Conservation (phyloP, 2,113 vertebrate genomes). For the Meriones unguiculatus region DNA sequence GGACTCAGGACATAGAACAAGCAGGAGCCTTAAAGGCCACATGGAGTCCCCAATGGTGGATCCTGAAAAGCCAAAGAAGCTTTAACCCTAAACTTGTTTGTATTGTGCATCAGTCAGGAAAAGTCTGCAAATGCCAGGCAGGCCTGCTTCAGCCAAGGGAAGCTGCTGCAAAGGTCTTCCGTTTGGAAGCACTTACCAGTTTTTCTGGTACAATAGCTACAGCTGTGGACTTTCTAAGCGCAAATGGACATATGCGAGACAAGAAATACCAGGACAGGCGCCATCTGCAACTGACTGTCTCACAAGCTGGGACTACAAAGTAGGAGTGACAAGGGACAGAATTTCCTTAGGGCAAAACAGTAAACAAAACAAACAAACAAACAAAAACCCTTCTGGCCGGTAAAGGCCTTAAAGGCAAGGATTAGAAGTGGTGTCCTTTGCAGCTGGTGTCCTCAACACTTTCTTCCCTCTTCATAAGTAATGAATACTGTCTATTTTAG, state of each 20-base stretch:
- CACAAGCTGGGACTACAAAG: constrained; percentile 49
- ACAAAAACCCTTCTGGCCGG: background rate
- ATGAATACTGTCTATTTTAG: constrained; percentile 13
- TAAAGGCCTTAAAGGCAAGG: constrained; percentile 37
- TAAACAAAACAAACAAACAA: too few species aligned
- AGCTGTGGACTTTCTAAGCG: constrained; percentile 67
- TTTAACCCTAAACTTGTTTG: constrained; percentile 52
- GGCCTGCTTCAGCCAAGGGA: constrained; percentile 60
- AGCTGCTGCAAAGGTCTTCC: constrained; percentile 74
- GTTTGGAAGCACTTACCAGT: constrained; percentile 54
- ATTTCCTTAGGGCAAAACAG: constrained; percentile 45
- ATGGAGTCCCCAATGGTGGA: background rate
- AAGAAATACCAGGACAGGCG: constrained; percentile 72
- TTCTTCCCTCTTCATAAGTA: constrained; percentile 19
- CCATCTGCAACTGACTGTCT: constrained; percentile 70
- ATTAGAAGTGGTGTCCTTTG: background rate
- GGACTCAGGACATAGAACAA: background rate
- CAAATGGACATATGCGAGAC: constrained; percentile 71
- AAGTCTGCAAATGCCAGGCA: constrained; percentile 66
- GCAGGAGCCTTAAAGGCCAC: constrained; percentile 19
- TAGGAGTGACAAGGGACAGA: constrained; percentile 68
- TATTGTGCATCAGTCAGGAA: background rate
- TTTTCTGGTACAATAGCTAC: constrained; percentile 72
- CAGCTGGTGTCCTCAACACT: background rate
- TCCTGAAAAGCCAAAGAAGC: constrained; percentile 30